Percentiles rank a stretch among this genome's conserved stretches.
Conservation (phyloP, 2,888 invertebrate genomes). For the Micoletzkya japonica region DNA sequence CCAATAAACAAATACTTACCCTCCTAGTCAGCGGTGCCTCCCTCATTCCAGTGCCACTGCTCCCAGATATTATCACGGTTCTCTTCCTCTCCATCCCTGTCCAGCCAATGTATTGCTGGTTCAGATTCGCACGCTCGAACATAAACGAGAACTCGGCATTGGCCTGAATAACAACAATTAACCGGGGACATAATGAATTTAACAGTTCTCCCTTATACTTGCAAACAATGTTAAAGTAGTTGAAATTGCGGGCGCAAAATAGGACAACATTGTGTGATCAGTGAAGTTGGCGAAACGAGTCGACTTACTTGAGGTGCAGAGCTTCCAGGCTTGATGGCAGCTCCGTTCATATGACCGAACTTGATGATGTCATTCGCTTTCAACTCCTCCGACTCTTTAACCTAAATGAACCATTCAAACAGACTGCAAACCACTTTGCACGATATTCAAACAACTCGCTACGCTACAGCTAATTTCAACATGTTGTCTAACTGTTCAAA, state of each 20-base stretch:
- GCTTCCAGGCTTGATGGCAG: constrained; percentile 63
- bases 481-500: too few species aligned
- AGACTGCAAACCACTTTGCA: too few species aligned
- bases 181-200: not conserved
- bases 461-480: too few species aligned
- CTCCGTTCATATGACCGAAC: constrained; percentile 67
- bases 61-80: not conserved
- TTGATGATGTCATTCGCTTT: constrained; percentile 65
- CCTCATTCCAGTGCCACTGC: not conserved
- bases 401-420: too few species aligned
- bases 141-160: constrained; percentile 48
- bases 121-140: constrained; percentile 32
- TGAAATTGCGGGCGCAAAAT: too few species aligned
- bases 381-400: constrained; percentile 53
- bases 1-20: too few species aligned
- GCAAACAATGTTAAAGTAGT: not conserved
- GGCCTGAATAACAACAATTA: constrained; percentile 25
- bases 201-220: not conserved
- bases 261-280: too few species aligned
- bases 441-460: too few species aligned
- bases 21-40: not conserved
- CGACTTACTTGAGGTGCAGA: constrained; percentile 32
- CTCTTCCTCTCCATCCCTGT: not conserved
- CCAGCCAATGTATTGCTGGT: constrained; percentile 4
- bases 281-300: too few species aligned